Percentiles rank a stretch among this genome's conserved stretches.
Evolutionary conservation across 2,888 invertebrate species (phyloP).

Genomic region (Andrena haemorrhoa): DNA sequence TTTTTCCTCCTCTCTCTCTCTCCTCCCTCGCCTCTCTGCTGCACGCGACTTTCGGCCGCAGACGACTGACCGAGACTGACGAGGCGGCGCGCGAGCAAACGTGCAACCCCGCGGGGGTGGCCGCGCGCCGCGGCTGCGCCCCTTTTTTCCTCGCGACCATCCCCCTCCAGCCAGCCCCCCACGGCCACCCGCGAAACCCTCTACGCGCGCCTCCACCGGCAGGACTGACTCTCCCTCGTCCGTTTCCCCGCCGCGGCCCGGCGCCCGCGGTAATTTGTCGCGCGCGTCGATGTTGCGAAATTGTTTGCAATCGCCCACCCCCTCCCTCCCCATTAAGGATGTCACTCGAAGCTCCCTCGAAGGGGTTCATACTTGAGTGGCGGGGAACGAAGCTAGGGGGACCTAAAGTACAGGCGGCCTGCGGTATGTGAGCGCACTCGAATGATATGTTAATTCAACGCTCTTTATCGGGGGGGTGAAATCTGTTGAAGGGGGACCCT

Average conservation of each 20-base stretch:
- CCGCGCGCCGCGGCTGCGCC: constrained; percentile 71
- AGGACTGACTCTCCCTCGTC: constrained; percentile 36
- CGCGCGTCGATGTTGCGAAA: constrained; percentile 39
- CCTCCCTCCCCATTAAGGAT: not conserved
- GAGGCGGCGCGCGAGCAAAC: constrained; percentile 59
- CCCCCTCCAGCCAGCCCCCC: constrained; percentile 46
- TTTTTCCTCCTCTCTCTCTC: constrained; percentile 30
- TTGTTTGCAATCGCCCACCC: constrained; percentile 43
- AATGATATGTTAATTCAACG: constrained; percentile 6
- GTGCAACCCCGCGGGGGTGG: constrained; percentile 71
- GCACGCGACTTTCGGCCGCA: constrained; percentile 69
- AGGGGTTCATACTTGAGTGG: not conserved
- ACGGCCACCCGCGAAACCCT: constrained; percentile 26
- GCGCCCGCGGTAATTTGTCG: constrained; percentile 46
- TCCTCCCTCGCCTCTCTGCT: constrained; percentile 31
- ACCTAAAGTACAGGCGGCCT: not conserved
- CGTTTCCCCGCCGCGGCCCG: not conserved
- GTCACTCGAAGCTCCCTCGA: constrained; percentile 5
- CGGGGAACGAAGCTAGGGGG: not conserved
- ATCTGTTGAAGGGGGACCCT: not conserved
- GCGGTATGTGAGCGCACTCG: not conserved
- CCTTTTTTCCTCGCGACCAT: constrained; percentile 64
- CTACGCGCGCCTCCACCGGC: constrained; percentile 33
- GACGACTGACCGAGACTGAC: constrained; percentile 75
- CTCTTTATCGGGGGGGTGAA: not conserved